These are phyloP conservation scores for Drosophila putrida DNA, from an alignment of 2,888 invertebrate genomes.

Conservation along the genomic window DNA sequence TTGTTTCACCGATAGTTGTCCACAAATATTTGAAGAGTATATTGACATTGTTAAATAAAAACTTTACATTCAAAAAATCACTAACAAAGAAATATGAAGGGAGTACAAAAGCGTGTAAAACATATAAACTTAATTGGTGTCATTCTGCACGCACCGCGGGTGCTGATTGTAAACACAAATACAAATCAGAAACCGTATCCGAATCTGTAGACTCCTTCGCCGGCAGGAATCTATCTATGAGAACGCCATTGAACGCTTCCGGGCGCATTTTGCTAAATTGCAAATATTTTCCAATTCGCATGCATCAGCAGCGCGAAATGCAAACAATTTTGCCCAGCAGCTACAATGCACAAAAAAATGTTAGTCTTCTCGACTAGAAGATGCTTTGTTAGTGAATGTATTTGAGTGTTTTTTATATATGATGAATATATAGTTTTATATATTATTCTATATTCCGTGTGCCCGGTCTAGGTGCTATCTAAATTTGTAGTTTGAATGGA, in stretches of 20 bases:
- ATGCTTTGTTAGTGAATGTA: neutral
- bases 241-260: slow-evolving; percentile 63
- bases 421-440: too few relatives aligned
- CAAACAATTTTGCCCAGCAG: slow-evolving; percentile 76
- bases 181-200: slow-evolving; percentile 52
- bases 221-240: slow-evolving; percentile 19
- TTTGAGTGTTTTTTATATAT: neutral
- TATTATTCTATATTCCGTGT: too few relatives aligned
- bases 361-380: neutral
- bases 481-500: too few relatives aligned
- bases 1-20: too few relatives aligned
- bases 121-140: slow-evolving; percentile 63
- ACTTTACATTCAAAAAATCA: too few relatives aligned
- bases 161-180: slow-evolving; percentile 54
- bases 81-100: neutral
- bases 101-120: slow-evolving; percentile 16
- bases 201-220: slow-evolving; percentile 14
- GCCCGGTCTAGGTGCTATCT: too few relatives aligned
- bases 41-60: too few relatives aligned
- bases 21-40: too few relatives aligned
- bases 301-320: slow-evolving; percentile 71
- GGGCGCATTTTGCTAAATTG: slow-evolving; percentile 79
- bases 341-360: slow-evolving; percentile 46
- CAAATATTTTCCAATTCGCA: slow-evolving; percentile 81
- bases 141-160: slow-evolving; percentile 70